Conservation (phyloP, 2,113 vertebrate species). For the Gulo gulo region DNA sequence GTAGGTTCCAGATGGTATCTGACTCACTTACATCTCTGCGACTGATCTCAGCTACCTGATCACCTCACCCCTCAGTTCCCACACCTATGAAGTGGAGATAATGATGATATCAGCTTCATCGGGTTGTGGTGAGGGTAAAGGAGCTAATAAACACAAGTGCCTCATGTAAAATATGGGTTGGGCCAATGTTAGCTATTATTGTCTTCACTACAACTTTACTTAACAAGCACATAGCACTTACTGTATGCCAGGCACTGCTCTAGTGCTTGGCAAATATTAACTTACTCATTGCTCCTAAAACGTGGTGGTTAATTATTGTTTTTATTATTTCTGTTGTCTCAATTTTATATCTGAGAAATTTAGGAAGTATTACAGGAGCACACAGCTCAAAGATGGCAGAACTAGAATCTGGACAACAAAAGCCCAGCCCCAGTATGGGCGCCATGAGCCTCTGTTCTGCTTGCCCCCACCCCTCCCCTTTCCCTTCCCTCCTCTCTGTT, state of each 20-base stretch:
- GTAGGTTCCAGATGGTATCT: background rate
- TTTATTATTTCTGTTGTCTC: background rate
- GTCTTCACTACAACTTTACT: too few relatives aligned
- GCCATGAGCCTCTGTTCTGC: fast-evolving
- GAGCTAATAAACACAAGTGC: too few relatives aligned
- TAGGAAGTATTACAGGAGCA: background rate
- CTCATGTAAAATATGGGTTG: background rate
- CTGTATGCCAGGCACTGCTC: background rate
- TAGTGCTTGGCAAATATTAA: background rate
- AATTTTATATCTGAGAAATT: background rate
- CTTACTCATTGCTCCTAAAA: background rate
- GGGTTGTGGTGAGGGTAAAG: background rate
- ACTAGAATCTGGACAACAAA: background rate
- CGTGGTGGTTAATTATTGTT: background rate
- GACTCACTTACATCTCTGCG: background rate
- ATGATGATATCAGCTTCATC: background rate
- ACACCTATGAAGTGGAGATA: background rate
- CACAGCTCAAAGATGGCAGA: background rate
- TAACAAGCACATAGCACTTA: background rate
- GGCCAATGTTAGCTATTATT: too few relatives aligned
- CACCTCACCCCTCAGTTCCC: background rate
- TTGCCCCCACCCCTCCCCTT: fast-evolving
- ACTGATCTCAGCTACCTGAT: background rate
- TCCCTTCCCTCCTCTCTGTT: background rate
- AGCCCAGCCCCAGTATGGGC: too few relatives aligned